Conservation (phyloP, 2,113 vertebrate genomes). For the Dasyornis broadbenti region DNA sequence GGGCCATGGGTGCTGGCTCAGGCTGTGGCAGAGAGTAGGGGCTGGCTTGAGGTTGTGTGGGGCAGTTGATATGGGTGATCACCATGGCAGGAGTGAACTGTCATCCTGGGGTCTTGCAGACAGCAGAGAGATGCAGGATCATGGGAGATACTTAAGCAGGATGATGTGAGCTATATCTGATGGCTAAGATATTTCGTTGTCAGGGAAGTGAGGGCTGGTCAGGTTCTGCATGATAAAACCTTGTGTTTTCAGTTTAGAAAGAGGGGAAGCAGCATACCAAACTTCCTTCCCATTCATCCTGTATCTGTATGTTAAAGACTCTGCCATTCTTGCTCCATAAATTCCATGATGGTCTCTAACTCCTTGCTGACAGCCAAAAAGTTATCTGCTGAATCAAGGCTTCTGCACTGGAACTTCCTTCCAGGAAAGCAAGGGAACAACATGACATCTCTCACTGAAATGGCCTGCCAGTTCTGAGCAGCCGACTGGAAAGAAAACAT, state of each 20-base stretch:
- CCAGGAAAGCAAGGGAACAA: neutral
- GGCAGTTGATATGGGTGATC: neutral
- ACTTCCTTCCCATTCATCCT: neutral
- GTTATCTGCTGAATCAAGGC: slow-evolving; percentile 30
- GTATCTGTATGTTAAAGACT: neutral
- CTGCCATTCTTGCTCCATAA: neutral
- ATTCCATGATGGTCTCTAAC: neutral
- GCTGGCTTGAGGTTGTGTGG: neutral
- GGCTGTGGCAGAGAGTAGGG: neutral
- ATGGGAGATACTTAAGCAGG: neutral
- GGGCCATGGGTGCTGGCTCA: neutral
- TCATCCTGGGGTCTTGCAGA: neutral
- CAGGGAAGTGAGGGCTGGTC: neutral
- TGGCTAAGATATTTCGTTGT: neutral
- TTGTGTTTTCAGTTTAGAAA: neutral
- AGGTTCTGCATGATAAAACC: neutral
- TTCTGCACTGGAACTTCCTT: slow-evolving; percentile 12
- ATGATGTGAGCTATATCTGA: neutral
- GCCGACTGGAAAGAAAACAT: neutral
- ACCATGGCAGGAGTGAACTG: neutral
- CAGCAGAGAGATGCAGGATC: neutral
- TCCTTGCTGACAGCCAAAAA: neutral
- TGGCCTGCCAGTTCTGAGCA: neutral
- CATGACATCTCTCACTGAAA: neutral
- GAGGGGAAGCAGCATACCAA: neutral